Evolutionary conservation across 23 tunicate genomes (phyloP).

Genomic region (Trididemnum miniatum): DNA sequence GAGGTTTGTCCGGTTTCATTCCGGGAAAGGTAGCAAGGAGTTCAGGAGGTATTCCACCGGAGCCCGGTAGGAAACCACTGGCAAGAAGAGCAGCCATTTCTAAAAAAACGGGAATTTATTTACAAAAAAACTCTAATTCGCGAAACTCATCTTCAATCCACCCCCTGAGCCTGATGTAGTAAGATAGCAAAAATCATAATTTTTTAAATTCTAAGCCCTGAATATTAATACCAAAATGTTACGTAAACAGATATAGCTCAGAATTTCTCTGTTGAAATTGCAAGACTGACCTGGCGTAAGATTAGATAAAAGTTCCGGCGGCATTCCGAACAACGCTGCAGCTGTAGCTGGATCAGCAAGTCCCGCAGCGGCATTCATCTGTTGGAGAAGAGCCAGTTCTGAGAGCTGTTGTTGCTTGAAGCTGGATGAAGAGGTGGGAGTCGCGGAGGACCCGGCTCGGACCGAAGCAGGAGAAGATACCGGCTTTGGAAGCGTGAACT

Average conservation of each 20-base stretch:
- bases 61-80: slow-evolving; percentile 53
- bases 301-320: slow-evolving; percentile 51
- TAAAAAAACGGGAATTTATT: too few species aligned
- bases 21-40: slow-evolving; percentile 29
- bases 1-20: slow-evolving; percentile 45
- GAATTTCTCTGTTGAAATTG: neutral
- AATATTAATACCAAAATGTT: too few species aligned
- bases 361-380: slow-evolving; percentile 46
- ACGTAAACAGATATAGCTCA: too few species aligned
- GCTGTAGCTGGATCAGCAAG: slow-evolving; percentile 42
- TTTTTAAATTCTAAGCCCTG: too few species aligned
- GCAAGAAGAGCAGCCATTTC: slow-evolving; percentile 52
- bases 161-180: too few species aligned
- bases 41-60: slow-evolving; percentile 52
- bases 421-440: slow-evolving; percentile 13
- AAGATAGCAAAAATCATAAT: too few species aligned
- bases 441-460: neutral
- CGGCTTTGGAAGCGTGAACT: slow-evolving; percentile 40
- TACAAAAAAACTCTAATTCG: too few species aligned
- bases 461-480: slow-evolving; percentile 10
- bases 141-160: too few species aligned
- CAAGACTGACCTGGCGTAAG: slow-evolving; percentile 53
- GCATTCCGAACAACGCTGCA: slow-evolving; percentile 35
- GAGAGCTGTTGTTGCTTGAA: slow-evolving; percentile 36
- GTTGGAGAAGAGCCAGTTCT: slow-evolving; percentile 49